phyloP scores from a whole-genome alignment of 1,140 invertebrate species.

The Drosophila pectinifera region DNA sequence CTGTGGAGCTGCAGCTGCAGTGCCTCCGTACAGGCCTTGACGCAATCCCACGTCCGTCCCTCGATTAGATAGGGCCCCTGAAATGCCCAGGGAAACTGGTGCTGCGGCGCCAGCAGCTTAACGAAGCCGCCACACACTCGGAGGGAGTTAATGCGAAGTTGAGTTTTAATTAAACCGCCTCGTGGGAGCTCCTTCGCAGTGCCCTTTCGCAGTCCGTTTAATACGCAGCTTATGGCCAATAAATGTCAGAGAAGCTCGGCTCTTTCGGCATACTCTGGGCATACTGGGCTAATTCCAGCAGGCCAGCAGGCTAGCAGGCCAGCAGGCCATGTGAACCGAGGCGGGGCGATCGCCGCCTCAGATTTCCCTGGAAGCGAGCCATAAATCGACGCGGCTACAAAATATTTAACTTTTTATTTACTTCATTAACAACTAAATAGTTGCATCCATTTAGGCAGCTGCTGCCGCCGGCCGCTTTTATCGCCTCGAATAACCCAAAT shows the following conservation, averaged over 20 bases:
- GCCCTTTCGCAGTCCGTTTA: constrained; percentile 70
- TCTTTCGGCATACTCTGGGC: constrained; percentile 28
- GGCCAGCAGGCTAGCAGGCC: too few species aligned
- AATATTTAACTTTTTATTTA: constrained; percentile 71
- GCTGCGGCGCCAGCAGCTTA: constrained; percentile 53
- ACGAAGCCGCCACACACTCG: constrained; percentile 17
- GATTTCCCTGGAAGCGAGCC: constrained; percentile 58
- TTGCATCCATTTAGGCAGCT: constrained; percentile 45
- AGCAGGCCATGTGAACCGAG: constrained; percentile 34
- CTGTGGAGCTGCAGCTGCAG: constrained; percentile 7
- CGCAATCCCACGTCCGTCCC: constrained; percentile 59
- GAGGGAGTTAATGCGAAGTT: constrained; percentile 56
- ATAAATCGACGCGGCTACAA: constrained; percentile 51
- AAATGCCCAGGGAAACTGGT: constrained; percentile 69
- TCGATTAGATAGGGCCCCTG: constrained; percentile 74
- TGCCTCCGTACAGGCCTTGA: constrained; percentile 70
- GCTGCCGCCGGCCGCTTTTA: constrained; percentile 67
- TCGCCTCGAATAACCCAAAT: constrained; percentile 68
- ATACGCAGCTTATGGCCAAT: constrained; percentile 81
- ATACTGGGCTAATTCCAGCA: constrained; percentile 67
- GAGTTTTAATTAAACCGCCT: constrained; percentile 54
- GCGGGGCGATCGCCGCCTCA: constrained; percentile 22
- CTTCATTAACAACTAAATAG: constrained; percentile 82
- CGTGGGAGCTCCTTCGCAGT: constrained; percentile 72
- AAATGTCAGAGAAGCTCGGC: constrained; percentile 64